phyloP scores from a whole-genome alignment of 2,888 invertebrate species.

The Arge pagana region DNA sequence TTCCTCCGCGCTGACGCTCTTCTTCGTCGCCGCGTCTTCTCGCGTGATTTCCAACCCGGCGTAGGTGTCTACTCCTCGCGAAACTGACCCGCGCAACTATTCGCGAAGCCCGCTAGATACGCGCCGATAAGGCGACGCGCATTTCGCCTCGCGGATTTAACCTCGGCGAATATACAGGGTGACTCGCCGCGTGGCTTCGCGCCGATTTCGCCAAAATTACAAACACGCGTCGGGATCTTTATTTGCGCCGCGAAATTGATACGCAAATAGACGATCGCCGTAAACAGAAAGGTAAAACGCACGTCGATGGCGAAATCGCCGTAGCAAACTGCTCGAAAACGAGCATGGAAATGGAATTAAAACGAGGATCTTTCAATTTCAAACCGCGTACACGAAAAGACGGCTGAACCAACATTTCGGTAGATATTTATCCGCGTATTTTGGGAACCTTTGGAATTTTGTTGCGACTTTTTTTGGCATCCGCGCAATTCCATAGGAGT shows the following conservation, averaged over 20 bases:
- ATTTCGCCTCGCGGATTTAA: neutral
- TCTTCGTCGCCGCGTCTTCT: constrained; percentile 20
- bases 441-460: no score
- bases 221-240: neutral
- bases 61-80: constrained; percentile 36
- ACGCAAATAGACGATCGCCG: no score
- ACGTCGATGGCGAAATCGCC: no score
- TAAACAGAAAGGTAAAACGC: no score
- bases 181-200: neutral
- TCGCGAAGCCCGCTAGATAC: constrained; percentile 1
- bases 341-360: no score
- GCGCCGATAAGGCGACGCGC: neutral
- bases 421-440: no score
- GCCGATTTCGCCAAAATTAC: neutral
- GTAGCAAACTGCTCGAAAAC: no score
- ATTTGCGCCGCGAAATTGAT: neutral
- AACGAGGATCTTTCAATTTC: no score
- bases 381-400: no score
- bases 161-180: neutral
- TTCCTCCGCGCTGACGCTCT: constrained; percentile 13
- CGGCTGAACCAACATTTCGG: no score
- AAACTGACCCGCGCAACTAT: constrained; percentile 42
- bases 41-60: constrained; percentile 23
- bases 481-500: no score
- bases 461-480: no score